These are phyloP conservation scores for Lordiphosa collinella DNA, from an alignment of 1,140 invertebrate genomes.

Conservation along the genomic window DNA sequence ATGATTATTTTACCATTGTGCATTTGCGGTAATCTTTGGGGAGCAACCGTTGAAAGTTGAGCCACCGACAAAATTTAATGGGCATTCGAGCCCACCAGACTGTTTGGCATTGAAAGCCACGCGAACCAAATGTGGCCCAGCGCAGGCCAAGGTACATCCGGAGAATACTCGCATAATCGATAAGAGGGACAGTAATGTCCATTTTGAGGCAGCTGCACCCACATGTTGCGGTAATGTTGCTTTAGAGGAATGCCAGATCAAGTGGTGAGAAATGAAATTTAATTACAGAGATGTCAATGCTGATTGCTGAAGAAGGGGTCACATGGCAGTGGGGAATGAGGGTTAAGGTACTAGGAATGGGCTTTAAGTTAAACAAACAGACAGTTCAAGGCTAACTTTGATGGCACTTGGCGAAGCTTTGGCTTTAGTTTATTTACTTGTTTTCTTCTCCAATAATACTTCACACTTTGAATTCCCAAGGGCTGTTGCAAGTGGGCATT, in stretches of 20 bases:
- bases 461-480: too few species aligned
- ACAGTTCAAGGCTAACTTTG: too few species aligned
- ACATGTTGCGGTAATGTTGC: conserved; percentile 3
- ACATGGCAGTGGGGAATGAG: too few species aligned
- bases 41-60: conserved; percentile 62
- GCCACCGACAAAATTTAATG: conserved; percentile 52
- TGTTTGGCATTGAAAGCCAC: conserved; percentile 19
- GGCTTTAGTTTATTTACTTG: too few species aligned
- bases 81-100: conserved; percentile 22
- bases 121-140: conserved; percentile 6
- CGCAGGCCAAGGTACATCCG: too few species aligned
- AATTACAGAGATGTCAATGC: conserved; percentile 13
- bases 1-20: conserved; percentile 77
- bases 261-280: too few species aligned
- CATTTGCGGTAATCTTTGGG: conserved; percentile 75
- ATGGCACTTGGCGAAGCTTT: too few species aligned
- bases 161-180: not conserved
- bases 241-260: too few species aligned
- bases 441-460: too few species aligned
- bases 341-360: too few species aligned
- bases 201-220: conserved; percentile 3
- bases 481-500: too few species aligned
- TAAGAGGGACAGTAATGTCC: conserved; percentile 7
- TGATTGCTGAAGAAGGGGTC: conserved; percentile 25
- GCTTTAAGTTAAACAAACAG: too few species aligned